Evolutionary conservation across 2,888 invertebrate genomes (phyloP).

Genomic region (Volucella inflata): DNA sequence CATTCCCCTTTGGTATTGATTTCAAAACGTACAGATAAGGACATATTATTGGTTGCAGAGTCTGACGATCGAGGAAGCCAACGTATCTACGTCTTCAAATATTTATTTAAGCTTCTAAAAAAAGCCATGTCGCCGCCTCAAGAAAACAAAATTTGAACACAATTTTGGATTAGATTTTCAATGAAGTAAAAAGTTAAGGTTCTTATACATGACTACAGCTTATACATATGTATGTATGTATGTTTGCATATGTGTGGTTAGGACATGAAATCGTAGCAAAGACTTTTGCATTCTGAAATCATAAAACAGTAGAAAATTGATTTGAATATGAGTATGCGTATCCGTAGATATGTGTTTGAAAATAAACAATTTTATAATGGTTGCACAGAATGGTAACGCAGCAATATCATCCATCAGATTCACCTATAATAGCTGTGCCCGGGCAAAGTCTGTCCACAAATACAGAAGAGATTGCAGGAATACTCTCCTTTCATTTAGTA

Average conservation of each 20-base stretch:
- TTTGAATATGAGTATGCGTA: not conserved
- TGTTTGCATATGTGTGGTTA: not conserved
- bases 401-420: conserved; percentile 44
- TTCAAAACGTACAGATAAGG: conserved; percentile 59
- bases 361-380: conserved; percentile 55
- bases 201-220: not conserved
- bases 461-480: conserved; percentile 1
- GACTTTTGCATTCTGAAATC: conserved; percentile 49
- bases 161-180: not conserved
- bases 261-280: not conserved
- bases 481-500: conserved; percentile 69
- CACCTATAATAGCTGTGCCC: conserved; percentile 41
- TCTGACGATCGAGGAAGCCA: conserved; percentile 44
- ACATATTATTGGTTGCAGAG: conserved; percentile 45
- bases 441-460: conserved; percentile 53
- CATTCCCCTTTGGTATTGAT: conserved; percentile 58
- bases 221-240: not conserved
- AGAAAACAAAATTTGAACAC: conserved; percentile 21
- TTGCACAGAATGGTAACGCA: conserved; percentile 42
- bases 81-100: conserved; percentile 54
- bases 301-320: conserved; percentile 46
- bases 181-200: not conserved
- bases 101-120: conserved; percentile 72
- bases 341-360: conserved; percentile 7
- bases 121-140: not conserved